Base-by-base conservation (phyloP, 2,888 invertebrate genomes). In the Dynastes maya region DNA sequence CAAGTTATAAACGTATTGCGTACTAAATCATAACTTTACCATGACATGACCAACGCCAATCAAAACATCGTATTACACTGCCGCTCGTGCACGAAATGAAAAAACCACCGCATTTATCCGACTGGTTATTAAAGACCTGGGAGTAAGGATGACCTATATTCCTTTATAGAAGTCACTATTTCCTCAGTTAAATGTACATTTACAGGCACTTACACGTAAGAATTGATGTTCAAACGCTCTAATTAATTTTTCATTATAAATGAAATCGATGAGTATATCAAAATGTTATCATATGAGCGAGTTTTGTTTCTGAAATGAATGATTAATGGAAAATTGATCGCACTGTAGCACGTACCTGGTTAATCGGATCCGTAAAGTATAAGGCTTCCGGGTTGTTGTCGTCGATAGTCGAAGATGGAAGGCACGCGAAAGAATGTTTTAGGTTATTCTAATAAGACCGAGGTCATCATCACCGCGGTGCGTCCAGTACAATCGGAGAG, bases 81-180 rank as follows among this genome's bases (percentile, higher is more conserved):
- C 55, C 11, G 2, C 37, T 58, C 22, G 55, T 67, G 22, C 22
- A 67, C 55, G 55, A 53, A 37, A 58, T 53, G 11, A 71, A 71
- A 71, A 51, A 16, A 71, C 71, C 37, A 55, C 11, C 37, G 37
- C 29, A 71, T 40, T n/a, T 55, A 55, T 58, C 55, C 11, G 27
- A 49, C 55, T 22, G 11, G 55, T 22, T 71, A 55, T 58, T 53
- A 53, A 71, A 71, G 37, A n/a, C 58, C 37, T 40, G 37, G 71
- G 71, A 71, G 71, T 40, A 58, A 55, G 71, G 22, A 55, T 71
- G 71, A 71, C 71, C 71, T 71, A 71, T 11, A 71, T 71, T 58
- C 58, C 37, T n/a, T 13, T 37, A 32, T n/a, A 55, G 32, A 71
- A 71, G 22, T 22, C 29, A 22, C 32, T 55, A 9, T 67, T 45